Percentiles rank a stretch among this genome's conserved stretches.
Conservation (phyloP, 2,797 vertebrate species). For the Danionella dracula region DNA sequence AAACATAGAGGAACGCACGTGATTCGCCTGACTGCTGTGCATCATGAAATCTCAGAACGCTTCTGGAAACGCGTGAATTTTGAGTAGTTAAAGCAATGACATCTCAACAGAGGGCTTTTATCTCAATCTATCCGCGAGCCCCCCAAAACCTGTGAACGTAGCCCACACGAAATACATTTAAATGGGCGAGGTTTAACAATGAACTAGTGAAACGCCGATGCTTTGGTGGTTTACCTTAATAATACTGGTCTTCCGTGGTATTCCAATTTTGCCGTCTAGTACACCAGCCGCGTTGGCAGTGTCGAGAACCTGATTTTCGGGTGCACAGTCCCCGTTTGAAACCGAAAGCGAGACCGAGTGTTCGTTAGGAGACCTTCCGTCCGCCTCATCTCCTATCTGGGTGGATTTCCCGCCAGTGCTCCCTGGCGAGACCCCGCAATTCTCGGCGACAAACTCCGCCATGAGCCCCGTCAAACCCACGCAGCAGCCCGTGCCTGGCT, state of each 20-base stretch:
- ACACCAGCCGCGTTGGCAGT: slow-evolving; percentile 48
- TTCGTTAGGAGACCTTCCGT: slow-evolving; percentile 62
- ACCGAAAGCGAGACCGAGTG: slow-evolving; percentile 75
- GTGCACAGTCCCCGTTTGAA: slow-evolving; percentile 85
- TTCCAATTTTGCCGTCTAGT: slow-evolving; percentile 75
- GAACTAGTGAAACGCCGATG: neutral
- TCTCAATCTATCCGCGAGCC: neutral
- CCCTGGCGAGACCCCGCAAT: slow-evolving; percentile 72
- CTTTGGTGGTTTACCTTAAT: slow-evolving; percentile 79
- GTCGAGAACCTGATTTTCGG: slow-evolving; percentile 69
- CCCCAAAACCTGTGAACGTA: slow-evolving; percentile 31
- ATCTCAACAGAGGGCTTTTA: neutral
- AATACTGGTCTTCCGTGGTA: slow-evolving; percentile 93
- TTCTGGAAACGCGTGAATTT: neutral
- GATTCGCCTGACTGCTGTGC: neutral
- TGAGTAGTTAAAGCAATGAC: neutral
- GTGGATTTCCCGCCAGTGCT: slow-evolving; percentile 65
- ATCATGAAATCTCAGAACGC: neutral
- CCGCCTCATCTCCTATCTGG: slow-evolving; percentile 51
- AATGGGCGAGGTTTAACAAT: slow-evolving; percentile 20
- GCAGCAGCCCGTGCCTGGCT: slow-evolving; percentile 30
- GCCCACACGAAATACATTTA: neutral
- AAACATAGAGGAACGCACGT: neutral
- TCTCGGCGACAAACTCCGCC: slow-evolving; percentile 82
- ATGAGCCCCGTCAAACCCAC: slow-evolving; percentile 62